Percentiles rank a stretch among this genome's conserved stretches.
Evolutionary conservation across 1,140 invertebrate genomes (phyloP).

Genomic region (Ostrea denselamellosa): DNA sequence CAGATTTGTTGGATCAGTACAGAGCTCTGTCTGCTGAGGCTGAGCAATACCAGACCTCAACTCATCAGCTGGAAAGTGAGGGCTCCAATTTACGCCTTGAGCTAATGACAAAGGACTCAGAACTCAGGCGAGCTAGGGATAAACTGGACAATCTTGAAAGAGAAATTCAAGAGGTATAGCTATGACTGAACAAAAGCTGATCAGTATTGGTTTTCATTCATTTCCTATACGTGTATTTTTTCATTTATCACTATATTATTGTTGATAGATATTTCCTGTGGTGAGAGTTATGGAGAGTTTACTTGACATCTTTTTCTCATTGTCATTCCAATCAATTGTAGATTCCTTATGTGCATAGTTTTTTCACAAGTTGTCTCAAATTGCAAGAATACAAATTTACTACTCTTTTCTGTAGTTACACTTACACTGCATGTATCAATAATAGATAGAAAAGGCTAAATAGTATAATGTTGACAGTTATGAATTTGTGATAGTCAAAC

Average conservation of each 20-base stretch:
- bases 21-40: slow-evolving; percentile 75
- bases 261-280: neutral
- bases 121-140: slow-evolving; percentile 73
- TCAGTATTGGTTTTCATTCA: neutral
- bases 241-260: neutral
- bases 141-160: slow-evolving; percentile 75
- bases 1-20: slow-evolving; percentile 78
- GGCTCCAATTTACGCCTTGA: slow-evolving; percentile 76
- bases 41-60: slow-evolving; percentile 75
- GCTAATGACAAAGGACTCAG: slow-evolving; percentile 77
- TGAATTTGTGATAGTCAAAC: no score
- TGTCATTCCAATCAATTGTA: neutral
- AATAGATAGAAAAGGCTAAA: no score
- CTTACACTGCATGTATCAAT: no score
- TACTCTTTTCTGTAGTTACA: no score
- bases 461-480: no score
- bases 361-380: neutral
- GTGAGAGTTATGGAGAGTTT: neutral
- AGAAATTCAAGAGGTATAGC: slow-evolving; percentile 76
- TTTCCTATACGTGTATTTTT: neutral
- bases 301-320: neutral
- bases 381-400: no score
- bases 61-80: slow-evolving; percentile 78
- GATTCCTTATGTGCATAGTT: neutral
- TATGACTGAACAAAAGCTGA: neutral